phyloP scores from a whole-genome alignment of 2,797 vertebrate genomes.

The Parauchenoglanis punctatus region DNA sequence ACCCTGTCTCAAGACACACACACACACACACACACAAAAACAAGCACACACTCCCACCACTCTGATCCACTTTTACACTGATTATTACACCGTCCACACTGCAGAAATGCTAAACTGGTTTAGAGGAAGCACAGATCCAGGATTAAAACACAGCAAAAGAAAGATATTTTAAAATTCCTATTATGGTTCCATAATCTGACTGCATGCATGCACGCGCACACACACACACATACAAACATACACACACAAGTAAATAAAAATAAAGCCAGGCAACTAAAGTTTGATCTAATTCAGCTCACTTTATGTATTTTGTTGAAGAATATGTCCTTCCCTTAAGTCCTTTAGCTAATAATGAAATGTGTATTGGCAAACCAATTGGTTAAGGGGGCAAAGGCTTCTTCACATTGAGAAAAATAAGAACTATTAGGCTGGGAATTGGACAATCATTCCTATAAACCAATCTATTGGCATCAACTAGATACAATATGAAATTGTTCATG shows the following conservation, averaged over 20 bases:
- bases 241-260: constrained; percentile 4
- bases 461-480: constrained; percentile 4
- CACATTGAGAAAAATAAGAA: not conserved
- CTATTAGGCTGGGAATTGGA: not conserved
- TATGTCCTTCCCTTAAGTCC: not conserved
- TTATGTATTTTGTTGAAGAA: constrained; percentile 11
- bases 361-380: not conserved
- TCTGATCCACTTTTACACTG: constrained; percentile 75
- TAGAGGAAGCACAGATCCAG: constrained; percentile 69
- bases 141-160: constrained; percentile 71
- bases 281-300: constrained; percentile 33
- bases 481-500: not conserved
- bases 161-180: constrained; percentile 73
- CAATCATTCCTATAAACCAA: not conserved
- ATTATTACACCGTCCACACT: constrained; percentile 54
- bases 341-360: not conserved
- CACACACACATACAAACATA: constrained; percentile 12
- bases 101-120: constrained; percentile 66
- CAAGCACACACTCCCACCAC: constrained; percentile 64
- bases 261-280: constrained; percentile 30
- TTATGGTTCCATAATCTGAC: constrained; percentile 66
- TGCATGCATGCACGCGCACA: not conserved
- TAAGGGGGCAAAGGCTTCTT: too few species aligned
- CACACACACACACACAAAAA: constrained; percentile 19
- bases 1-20: constrained; percentile 75